Base-by-base conservation (phyloP, 1,140 invertebrate species). In the Bombus soroeensis region DNA sequence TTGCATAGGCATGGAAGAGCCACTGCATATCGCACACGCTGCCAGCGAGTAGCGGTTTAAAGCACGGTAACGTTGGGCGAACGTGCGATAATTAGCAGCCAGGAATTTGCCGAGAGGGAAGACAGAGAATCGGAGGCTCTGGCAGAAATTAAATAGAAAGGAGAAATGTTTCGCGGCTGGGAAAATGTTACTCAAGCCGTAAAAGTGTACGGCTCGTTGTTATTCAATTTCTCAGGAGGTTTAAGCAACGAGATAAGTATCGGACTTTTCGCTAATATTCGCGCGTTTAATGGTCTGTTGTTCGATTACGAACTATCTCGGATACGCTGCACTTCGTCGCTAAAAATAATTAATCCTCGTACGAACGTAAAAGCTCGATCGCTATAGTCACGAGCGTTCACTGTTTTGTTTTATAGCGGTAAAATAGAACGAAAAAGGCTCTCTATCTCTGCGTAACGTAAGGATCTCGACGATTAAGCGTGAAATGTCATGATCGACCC, bases 111-210 rank as follows among this genome's bases (percentile, higher is more conserved):
- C 62, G 13, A 25, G 34, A 32, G 22, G 39, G 18, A 59, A 9
- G 28, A 10, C 32, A 3, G 34, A n/a, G 22, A 32, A n/a, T 32
- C 4, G 15, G 12, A 13, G n/a, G 34, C 8, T 37, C 75, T 37
- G 3, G 32, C 74, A 76, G 34, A 76, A 57, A 34, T 81, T 39
- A 81, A 81, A 81, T 71, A 72, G 64, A 70, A 81, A 81, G 47
- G 79, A 68, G 47, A 72, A 53, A 47, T 64, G 74, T 59, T 76
- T 59, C 53, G 34, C 74, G 53, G 53, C 34, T 59, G 34, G 25
- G 53, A 59, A 76, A 57, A 76, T 39, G 34, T 76, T 76, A 76
- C 34, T 22, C 34, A 25, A 28, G 32, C 6, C 53, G 74, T 59
- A 76, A 76, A 53, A 39, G 37, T 10, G 37, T 59, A 39, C 28